Conservation (phyloP, 1,140 invertebrate species). For the Apis cerana region DNA sequence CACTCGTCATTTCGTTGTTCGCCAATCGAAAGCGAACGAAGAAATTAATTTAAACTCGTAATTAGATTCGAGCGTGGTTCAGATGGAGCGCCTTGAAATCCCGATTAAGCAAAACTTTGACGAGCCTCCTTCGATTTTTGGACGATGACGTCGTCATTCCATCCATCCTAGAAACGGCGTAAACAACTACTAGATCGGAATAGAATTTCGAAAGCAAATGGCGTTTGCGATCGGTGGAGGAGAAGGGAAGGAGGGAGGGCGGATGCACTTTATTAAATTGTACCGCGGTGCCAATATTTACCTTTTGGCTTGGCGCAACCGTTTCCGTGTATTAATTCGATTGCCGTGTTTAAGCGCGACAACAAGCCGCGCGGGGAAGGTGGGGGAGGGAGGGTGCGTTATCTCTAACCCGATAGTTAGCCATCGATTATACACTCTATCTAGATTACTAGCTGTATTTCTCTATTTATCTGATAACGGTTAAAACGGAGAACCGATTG, state of each 20-base stretch:
- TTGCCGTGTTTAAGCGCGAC: background rate
- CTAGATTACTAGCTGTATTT: too few species aligned
- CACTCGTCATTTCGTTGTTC: too few species aligned
- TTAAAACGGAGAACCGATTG: too few species aligned
- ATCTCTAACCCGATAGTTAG: too few species aligned
- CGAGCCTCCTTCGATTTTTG: background rate
- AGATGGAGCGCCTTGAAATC: too few species aligned
- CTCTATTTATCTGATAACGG: too few species aligned
- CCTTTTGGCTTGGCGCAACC: constrained; percentile 6
- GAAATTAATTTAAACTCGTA: too few species aligned
- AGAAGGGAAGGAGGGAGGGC: background rate
- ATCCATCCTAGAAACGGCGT: constrained; percentile 42
- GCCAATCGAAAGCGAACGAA: too few species aligned
- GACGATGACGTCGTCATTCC: background rate
- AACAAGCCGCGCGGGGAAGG: too few species aligned
- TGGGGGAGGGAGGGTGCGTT: too few species aligned
- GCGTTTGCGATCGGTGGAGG: background rate
- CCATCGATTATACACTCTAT: too few species aligned
- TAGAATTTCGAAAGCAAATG: constrained; percentile 27
- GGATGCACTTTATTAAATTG: constrained; percentile 55
- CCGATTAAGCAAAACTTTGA: constrained; percentile 20
- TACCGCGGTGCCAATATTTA: constrained; percentile 45
- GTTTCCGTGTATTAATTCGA: constrained; percentile 36
- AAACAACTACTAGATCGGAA: constrained; percentile 31
- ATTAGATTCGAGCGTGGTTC: too few species aligned